Evolutionary conservation across 2,113 vertebrate species (phyloP), one percentile per base, ranked within the genome.

Genomic region (Corynorhinus townsendii): DNA sequence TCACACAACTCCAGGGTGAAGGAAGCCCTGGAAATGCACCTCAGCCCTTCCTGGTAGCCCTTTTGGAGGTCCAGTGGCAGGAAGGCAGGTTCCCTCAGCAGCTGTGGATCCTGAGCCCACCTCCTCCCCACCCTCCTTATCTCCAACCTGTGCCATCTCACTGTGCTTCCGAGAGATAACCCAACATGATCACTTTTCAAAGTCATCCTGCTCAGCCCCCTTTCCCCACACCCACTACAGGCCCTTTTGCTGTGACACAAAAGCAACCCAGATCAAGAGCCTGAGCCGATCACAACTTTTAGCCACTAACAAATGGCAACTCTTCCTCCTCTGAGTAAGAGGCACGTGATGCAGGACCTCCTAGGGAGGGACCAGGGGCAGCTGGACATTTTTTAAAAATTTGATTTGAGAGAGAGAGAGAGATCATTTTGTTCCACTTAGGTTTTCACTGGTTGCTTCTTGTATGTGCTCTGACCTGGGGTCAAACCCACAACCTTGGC

Each of bases 41-140:
- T 10, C 47, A 56, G 49, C 62, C 24, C 59, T 28, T 43, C 69
- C 9, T 7, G 4, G 20, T 20, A 72, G 45, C 47, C 54, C 43
- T 56, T 30, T 6, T 45, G 68, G 17, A 71, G 22, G 6, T 28
- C 15, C 62, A 16, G 68, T 6, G 43, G 45, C 62, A 68, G 28
- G 52, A 82, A 81, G 3, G 16, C 20, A 20, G 0, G 1, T 43
- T 66, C 12, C 66, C 14, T 54, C 9, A 14, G 69, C 16, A 82
- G 17, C 77, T 45, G 12, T 30, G 56, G 22, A 66, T 7, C 28
- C 33, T 12, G 7, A 20, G 26, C 43, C 64, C 28, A 5, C 6
- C 16, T 16, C 6, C 24, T 5, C 11, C 45, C 14, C 15, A 0
- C 1, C 22, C 4, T 28, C 56, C 47, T 1, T 54, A 3, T 17